These are phyloP conservation scores for Lamellibrachia satsuma DNA, from an alignment of 2,888 invertebrate species.

Conservation along the genomic window DNA sequence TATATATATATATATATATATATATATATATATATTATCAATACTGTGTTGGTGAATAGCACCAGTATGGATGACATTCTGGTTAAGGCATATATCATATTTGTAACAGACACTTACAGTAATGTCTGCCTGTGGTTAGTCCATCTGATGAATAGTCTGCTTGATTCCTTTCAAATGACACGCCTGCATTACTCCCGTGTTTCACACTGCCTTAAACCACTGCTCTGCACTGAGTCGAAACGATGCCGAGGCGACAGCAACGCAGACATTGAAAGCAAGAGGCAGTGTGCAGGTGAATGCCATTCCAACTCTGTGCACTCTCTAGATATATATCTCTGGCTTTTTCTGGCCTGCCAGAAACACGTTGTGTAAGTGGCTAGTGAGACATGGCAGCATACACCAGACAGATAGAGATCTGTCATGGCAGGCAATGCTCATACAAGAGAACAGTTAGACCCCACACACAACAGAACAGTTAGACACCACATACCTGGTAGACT, in stretches of 20 bases:
- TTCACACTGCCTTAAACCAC: neutral
- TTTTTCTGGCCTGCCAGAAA: neutral
- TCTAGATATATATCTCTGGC: neutral
- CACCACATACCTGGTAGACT: neutral
- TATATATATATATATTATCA: neutral
- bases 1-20: neutral
- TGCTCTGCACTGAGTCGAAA: neutral
- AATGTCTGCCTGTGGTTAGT: neutral
- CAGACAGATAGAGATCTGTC: neutral
- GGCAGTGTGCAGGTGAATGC: neutral
- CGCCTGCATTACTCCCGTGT: neutral
- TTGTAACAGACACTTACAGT: neutral
- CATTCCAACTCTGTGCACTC: neutral
- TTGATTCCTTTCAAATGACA: neutral
- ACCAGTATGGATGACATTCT: neutral
- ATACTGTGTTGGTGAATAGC: neutral
- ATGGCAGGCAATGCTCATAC: neutral
- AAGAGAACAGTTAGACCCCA: neutral
- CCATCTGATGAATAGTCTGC: neutral
- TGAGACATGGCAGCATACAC: neutral
- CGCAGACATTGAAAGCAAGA: conserved; percentile 17
- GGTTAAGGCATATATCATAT: neutral
- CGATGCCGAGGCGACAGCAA: neutral
- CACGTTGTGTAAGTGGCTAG: neutral
- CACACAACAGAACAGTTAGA: neutral